Conservation (phyloP, 2,888 invertebrate genomes). For the Mythimna ferrago region DNA sequence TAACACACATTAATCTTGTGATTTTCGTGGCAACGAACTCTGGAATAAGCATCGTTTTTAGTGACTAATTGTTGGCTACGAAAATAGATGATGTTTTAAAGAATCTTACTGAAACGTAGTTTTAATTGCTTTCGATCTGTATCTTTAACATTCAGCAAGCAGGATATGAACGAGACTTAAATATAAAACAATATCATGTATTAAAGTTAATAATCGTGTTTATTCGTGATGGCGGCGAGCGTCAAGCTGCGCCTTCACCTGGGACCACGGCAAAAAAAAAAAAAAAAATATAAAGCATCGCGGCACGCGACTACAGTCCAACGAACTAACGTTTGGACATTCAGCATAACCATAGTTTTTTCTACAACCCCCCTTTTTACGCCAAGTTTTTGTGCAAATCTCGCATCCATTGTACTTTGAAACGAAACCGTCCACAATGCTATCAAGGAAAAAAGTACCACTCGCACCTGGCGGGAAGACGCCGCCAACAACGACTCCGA, state of each 20-base stretch:
- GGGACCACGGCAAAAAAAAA: conserved; percentile 71
- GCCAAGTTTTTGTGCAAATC: conserved; percentile 89
- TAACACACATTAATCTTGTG: conserved; percentile 55
- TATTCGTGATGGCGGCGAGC: conserved; percentile 38
- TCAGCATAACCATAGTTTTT: conserved; percentile 71
- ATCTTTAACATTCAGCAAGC: neutral
- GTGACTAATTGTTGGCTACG: conserved; percentile 46
- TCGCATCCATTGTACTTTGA: conserved; percentile 84
- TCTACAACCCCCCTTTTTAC: conserved; percentile 76
- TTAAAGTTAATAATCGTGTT: conserved; percentile 7
- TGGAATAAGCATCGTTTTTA: conserved; percentile 45
- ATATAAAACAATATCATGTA: conserved; percentile 17
- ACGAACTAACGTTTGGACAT: conserved; percentile 72
- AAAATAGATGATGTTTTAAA: conserved; percentile 47
- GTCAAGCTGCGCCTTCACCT: conserved; percentile 69
- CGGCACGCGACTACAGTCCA: conserved; percentile 85
- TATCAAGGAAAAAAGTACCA: conserved; percentile 76
- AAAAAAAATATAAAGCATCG: conserved; percentile 75
- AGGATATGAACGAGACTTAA: conserved; percentile 15
- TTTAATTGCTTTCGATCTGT: conserved; percentile 34
- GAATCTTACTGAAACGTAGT: conserved; percentile 22
- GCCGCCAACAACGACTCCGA: conserved; percentile 59
- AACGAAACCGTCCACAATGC: conserved; percentile 83
- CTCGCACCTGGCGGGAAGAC: conserved; percentile 87
- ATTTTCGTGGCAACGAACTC: conserved; percentile 60